Evolutionary conservation across 1,140 invertebrate species (phyloP).

Genomic region (Portunus trituberculatus): DNA sequence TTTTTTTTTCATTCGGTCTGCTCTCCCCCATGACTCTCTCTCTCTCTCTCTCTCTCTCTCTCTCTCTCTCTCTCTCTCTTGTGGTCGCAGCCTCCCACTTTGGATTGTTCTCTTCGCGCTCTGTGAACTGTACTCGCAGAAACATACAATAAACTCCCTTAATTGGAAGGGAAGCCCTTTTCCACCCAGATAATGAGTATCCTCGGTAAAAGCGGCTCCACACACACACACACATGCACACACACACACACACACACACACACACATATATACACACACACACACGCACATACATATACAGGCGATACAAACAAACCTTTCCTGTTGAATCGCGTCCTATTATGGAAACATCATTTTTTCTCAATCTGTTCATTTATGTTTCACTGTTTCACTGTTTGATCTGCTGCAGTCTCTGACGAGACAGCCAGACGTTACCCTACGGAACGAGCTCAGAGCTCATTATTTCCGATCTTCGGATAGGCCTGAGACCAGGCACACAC

Average conservation of each 20-base stretch:
- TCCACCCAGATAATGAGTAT: not conserved
- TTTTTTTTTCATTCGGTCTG: not conserved
- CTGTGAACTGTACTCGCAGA: not conserved
- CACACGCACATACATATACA: too few species aligned
- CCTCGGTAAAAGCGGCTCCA: not conserved
- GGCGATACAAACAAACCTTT: not conserved
- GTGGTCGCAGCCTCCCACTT: too few species aligned
- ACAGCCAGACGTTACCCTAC: too few species aligned
- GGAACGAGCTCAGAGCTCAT: too few species aligned
- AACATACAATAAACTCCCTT: conserved; percentile 10
- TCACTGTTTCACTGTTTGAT: not conserved
- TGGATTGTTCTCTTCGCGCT: too few species aligned
- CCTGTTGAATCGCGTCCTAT: not conserved
- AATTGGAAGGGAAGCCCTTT: conserved; percentile 12
- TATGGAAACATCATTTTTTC: not conserved
- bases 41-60: too few species aligned
- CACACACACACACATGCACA: conserved; percentile 1
- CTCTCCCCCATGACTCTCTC: too few species aligned
- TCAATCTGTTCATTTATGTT: not conserved
- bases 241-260: not conserved
- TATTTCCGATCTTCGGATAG: too few species aligned
- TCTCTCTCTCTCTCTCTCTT: too few species aligned
- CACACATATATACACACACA: too few species aligned
- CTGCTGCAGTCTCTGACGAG: too few species aligned
- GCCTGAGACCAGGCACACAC: too few species aligned